Conservation (phyloP, 2,113 vertebrate species). For the Elephantulus edwardii region DNA sequence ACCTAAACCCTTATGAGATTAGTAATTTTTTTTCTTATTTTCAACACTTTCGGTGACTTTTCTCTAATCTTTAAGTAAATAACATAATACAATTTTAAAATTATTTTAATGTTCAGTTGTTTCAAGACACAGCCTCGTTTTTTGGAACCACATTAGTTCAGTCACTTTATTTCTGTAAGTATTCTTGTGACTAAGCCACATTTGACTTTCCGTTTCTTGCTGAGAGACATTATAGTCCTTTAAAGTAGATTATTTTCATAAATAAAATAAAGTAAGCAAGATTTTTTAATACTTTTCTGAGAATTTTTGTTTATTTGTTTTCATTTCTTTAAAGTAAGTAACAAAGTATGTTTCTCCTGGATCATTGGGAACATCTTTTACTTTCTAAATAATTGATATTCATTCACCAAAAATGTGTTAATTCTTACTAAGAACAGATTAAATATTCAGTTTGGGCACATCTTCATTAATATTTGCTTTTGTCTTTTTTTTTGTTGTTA, state of each 20-base stretch:
- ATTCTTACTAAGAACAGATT: not conserved
- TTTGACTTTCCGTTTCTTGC: not conserved
- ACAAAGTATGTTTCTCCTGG: not conserved
- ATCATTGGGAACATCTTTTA: not conserved
- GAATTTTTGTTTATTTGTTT: not conserved
- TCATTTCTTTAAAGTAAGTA: not conserved
- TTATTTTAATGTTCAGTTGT: not conserved
- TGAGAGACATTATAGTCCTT: not conserved
- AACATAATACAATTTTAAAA: too few relatives aligned
- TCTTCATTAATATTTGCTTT: not conserved
- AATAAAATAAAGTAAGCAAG: not conserved
- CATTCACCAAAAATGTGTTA: not conserved
- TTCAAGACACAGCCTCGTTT: not conserved
- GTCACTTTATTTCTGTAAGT: not conserved
- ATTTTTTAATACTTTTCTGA: not conserved
- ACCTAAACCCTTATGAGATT: fast-evolving
- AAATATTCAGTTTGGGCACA: not conserved
- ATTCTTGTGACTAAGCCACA: not conserved
- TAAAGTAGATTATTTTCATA: not conserved
- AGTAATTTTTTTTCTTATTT: not conserved
- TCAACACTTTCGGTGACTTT: not conserved
- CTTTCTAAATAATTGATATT: not conserved
- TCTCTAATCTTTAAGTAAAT: too few relatives aligned
- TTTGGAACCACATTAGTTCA: not conserved
- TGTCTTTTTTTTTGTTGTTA: too few relatives aligned